A percentile compares a stretch with the other conserved stretches of the same genome.
Evolutionary conservation across 2,797 vertebrate species (phyloP).

Genomic region (Arrhamphus sclerolepis): DNA sequence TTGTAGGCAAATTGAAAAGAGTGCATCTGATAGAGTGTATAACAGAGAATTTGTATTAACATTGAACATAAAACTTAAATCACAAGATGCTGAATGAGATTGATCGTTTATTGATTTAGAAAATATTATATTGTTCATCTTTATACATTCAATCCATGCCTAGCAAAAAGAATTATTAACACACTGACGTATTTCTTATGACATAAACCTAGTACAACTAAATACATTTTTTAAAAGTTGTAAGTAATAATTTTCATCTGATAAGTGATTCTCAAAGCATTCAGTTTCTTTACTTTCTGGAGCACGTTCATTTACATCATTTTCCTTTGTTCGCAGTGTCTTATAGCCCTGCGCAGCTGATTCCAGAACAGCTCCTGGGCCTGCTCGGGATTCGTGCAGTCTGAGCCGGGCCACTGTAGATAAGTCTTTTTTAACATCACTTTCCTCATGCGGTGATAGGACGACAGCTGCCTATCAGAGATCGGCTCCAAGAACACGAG

Average conservation of each 20-base stretch:
- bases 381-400: slow-evolving; percentile 72
- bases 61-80: slow-evolving; percentile 13
- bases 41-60: slow-evolving; percentile 13
- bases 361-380: slow-evolving; percentile 86
- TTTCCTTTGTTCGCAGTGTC: slow-evolving; percentile 41
- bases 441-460: slow-evolving; percentile 88
- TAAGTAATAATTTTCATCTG: slow-evolving; percentile 57
- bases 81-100: slow-evolving; percentile 8
- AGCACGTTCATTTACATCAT: not conserved
- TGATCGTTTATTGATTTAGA: slow-evolving; percentile 3
- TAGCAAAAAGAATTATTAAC: too few species aligned
- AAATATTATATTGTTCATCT: not conserved
- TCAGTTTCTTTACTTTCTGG: slow-evolving; percentile 22
- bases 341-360: slow-evolving; percentile 79
- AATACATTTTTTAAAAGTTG: slow-evolving; percentile 45
- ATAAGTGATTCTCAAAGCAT: slow-evolving; percentile 28
- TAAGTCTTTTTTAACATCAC: slow-evolving; percentile 89
- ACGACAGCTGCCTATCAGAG: slow-evolving; percentile 80
- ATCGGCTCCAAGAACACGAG: slow-evolving; percentile 86
- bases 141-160: too few species aligned
- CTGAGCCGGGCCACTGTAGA: slow-evolving; percentile 82
- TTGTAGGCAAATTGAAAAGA: slow-evolving; percentile 9
- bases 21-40: slow-evolving; percentile 8
- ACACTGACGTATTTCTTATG: not conserved
- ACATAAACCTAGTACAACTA: not conserved